A percentile compares a stretch with the other conserved stretches of the same genome.
Conservation (phyloP, 2,888 invertebrate species). For the Hydriomena furcata region DNA sequence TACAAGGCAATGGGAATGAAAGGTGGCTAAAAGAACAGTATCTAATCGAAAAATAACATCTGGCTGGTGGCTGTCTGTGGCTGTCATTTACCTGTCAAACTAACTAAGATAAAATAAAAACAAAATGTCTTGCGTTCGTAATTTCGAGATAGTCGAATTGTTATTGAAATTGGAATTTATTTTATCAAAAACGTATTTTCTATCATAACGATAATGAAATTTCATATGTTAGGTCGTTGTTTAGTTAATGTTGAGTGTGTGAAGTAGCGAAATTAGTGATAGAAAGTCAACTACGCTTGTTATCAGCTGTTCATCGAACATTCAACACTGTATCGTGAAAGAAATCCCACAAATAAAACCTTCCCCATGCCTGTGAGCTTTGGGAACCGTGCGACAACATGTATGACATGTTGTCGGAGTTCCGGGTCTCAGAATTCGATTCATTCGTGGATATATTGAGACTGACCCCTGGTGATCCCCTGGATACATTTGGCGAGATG, state of each 20-base stretch:
- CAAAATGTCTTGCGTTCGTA: neutral
- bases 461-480: conserved; percentile 85
- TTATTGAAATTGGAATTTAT: neutral
- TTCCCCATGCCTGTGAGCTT: conserved; percentile 75
- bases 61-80: too few species aligned
- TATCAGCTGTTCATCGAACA: conserved; percentile 22
- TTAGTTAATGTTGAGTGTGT: neutral
- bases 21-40: too few species aligned
- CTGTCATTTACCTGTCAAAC: neutral
- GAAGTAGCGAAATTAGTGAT: neutral
- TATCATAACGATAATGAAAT: conserved; percentile 6
- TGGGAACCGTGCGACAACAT: conserved; percentile 68
- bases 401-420: conserved; percentile 84
- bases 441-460: conserved; percentile 88
- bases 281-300: conserved; percentile 10
- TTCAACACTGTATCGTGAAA: conserved; percentile 35
- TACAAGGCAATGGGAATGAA: too few species aligned
- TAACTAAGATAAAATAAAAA: conserved; percentile 3
- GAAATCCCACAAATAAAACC: conserved; percentile 52
- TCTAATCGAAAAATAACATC: too few species aligned
- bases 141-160: neutral
- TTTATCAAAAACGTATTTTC: neutral
- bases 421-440: conserved; percentile 85
- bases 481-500: conserved; percentile 93
- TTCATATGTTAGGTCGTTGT: neutral